phyloP scores from a whole-genome alignment of 2,888 invertebrate species.

The Erpobdella octoculata region DNA sequence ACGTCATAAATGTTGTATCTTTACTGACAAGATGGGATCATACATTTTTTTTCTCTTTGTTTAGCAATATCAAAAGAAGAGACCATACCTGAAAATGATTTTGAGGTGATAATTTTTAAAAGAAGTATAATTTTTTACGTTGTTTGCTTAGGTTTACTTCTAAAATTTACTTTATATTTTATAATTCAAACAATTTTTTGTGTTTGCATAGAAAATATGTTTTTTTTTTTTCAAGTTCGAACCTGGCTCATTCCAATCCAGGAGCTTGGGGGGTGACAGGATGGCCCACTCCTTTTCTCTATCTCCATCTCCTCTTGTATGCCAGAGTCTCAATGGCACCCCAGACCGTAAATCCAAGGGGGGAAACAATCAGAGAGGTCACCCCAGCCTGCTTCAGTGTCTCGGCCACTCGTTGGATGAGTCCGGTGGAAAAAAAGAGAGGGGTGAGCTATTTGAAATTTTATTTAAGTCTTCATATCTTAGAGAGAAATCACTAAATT shows the following conservation, averaged over 20 bases:
- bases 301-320: slow-evolving; percentile 34
- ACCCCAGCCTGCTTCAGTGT: slow-evolving; percentile 4
- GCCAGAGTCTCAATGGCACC: slow-evolving; percentile 38
- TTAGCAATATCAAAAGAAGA: slow-evolving; percentile 22
- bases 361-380: not conserved
- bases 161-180: too few species aligned
- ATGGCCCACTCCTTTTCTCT: slow-evolving; percentile 1
- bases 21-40: too few species aligned
- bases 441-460: too few species aligned
- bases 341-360: slow-evolving; percentile 29
- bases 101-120: too few species aligned
- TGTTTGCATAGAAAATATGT: too few species aligned
- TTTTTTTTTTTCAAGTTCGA: slow-evolving; percentile 3
- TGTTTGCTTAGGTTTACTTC: too few species aligned
- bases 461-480: too few species aligned
- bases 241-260: not conserved
- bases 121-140: too few species aligned
- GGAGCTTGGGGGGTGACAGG: slow-evolving; percentile 11
- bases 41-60: too few species aligned
- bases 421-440: slow-evolving; percentile 4
- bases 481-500: too few species aligned
- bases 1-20: too few species aligned
- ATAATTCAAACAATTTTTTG: too few species aligned
- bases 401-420: slow-evolving; percentile 32
- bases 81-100: slow-evolving; percentile 25